Conservation (phyloP, 2,113 vertebrate species). For the Phrynocephalus versicolor region DNA sequence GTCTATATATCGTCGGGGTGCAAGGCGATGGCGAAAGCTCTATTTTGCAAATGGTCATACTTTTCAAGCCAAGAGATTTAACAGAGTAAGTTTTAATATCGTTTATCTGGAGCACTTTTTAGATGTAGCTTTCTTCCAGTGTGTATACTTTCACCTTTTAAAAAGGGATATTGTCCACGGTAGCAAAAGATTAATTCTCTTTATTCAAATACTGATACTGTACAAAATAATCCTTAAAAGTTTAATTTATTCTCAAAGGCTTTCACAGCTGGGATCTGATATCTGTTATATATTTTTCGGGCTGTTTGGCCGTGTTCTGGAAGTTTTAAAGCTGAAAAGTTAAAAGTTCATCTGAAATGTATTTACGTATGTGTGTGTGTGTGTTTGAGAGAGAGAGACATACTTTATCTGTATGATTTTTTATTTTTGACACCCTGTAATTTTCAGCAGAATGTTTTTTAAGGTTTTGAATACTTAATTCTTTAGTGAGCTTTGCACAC, state of each 20-base stretch:
- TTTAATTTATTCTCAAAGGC: too few relatives aligned
- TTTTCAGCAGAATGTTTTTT: background rate
- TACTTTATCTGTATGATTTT: background rate
- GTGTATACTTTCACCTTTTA: constrained; percentile 13
- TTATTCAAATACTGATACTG: background rate
- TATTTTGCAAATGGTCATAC: constrained; percentile 97
- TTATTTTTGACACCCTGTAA: background rate
- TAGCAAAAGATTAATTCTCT: background rate
- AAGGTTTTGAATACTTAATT: background rate
- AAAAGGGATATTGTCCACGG: constrained; percentile 18
- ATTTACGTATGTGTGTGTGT: constrained; percentile 41
- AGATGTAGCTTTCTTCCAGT: constrained; percentile 34
- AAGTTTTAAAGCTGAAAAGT: too few relatives aligned
- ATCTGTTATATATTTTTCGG: too few relatives aligned
- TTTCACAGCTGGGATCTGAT: too few relatives aligned
- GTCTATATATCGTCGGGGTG: constrained; percentile 97
- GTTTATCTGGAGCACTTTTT: background rate
- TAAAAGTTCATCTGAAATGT: background rate
- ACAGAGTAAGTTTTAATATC: constrained; percentile 82
- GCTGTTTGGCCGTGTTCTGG: too few relatives aligned
- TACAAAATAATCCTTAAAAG: background rate
- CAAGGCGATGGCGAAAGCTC: constrained; percentile 96
- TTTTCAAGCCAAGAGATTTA: constrained; percentile 98
- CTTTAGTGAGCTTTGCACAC: background rate
- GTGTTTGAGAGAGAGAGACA: too few relatives aligned